phyloP scores from a whole-genome alignment of 1,140 invertebrate species.

The Leptopilina clavipes region DNA sequence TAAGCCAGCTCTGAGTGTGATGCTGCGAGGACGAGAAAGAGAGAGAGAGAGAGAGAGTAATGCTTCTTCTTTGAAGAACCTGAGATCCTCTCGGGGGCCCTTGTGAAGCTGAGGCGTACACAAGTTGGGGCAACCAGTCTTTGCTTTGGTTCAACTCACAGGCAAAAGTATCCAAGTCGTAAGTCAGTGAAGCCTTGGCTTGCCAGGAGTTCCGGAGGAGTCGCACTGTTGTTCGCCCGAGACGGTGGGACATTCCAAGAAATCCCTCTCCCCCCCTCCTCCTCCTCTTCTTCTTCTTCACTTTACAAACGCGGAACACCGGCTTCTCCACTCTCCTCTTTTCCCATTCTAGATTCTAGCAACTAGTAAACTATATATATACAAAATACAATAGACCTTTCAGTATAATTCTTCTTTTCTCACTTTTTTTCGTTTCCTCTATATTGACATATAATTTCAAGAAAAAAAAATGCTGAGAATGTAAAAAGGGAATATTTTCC shows the following conservation, averaged over 20 bases:
- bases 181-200: conserved; percentile 50
- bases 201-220: conserved; percentile 62
- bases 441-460: no score
- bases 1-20: neutral
- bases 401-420: neutral
- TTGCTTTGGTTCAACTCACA: conserved; percentile 38
- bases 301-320: conserved; percentile 33
- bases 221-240: conserved; percentile 65
- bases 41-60: neutral
- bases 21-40: neutral
- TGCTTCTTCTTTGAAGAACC: conserved; percentile 12
- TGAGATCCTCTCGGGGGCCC: conserved; percentile 1
- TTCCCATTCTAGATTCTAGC: conserved; percentile 19
- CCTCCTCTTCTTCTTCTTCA: conserved; percentile 36
- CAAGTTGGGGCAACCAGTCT: conserved; percentile 46
- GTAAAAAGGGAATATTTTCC: no score
- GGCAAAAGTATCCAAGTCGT: conserved; percentile 43
- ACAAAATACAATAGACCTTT: conserved; percentile 1
- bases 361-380: neutral
- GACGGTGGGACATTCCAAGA: conserved; percentile 65
- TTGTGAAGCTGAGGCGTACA: conserved; percentile 34
- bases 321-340: neutral
- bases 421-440: no score
- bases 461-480: no score
- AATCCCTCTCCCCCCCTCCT: conserved; percentile 41